Percentiles rank a stretch among this genome's conserved stretches.
phyloP scores from a whole-genome alignment of 2,888 invertebrate species.

The Antitype chi region DNA sequence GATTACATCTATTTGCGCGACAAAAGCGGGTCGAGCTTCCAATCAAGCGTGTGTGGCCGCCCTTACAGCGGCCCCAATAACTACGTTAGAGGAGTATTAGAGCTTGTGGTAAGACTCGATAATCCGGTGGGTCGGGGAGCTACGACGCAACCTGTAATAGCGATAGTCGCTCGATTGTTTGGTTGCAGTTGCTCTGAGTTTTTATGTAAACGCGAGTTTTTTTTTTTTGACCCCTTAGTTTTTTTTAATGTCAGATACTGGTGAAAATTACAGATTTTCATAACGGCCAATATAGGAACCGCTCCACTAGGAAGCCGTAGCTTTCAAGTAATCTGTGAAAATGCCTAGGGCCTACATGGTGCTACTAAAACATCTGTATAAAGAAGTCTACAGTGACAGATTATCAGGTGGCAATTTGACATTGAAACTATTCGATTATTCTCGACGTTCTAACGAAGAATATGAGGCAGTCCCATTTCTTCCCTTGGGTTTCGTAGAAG shows the following conservation, averaged over 20 bases:
- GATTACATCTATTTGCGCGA: constrained; percentile 40
- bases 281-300: too few species aligned
- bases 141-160: constrained; percentile 6
- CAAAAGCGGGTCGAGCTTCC: constrained; percentile 50
- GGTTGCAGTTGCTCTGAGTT: not conserved
- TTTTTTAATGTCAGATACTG: too few species aligned
- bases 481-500: too few species aligned
- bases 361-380: not conserved
- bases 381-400: too few species aligned
- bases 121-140: constrained; percentile 35
- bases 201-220: too few species aligned
- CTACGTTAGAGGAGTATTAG: constrained; percentile 57
- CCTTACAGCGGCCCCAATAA: constrained; percentile 55
- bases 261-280: too few species aligned
- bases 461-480: too few species aligned
- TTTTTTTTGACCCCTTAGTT: not conserved
- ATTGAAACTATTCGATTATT: not conserved
- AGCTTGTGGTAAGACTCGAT: constrained; percentile 50
- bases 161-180: not conserved
- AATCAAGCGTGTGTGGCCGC: constrained; percentile 51
- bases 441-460: not conserved
- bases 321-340: not conserved
- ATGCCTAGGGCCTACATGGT: not conserved
- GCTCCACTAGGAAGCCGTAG: too few species aligned
- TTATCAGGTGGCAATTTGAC: not conserved